Conservation (phyloP, 2,888 invertebrate species). For the Hirtodrosophila alboralis region DNA sequence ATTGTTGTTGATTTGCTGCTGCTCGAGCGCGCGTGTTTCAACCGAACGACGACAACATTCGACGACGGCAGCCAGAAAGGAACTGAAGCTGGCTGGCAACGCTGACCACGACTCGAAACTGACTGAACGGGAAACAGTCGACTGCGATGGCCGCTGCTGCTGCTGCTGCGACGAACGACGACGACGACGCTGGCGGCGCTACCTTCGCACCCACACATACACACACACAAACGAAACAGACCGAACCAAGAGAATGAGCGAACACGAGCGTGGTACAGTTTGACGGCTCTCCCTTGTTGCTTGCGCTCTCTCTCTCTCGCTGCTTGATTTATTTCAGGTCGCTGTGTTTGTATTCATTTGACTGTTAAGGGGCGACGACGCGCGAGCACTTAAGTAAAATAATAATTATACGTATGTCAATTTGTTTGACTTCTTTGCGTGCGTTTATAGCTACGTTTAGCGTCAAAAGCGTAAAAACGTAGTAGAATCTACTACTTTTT, state of each 20-base stretch:
- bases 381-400: slow-evolving; percentile 82
- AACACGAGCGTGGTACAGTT: slow-evolving; percentile 64
- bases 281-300: slow-evolving; percentile 53
- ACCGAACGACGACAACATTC: slow-evolving; percentile 83
- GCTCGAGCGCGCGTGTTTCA: slow-evolving; percentile 66
- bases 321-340: slow-evolving; percentile 82
- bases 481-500: slow-evolving; percentile 60
- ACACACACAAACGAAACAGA: slow-evolving; percentile 7
- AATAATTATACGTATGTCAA: slow-evolving; percentile 82
- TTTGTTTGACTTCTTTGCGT: slow-evolving; percentile 81
- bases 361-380: slow-evolving; percentile 80
- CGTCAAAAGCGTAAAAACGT: slow-evolving; percentile 34
- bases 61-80: slow-evolving; percentile 84
- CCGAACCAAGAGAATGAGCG: slow-evolving; percentile 21
- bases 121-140: slow-evolving; percentile 76
- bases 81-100: slow-evolving; percentile 82
- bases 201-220: slow-evolving; percentile 61
- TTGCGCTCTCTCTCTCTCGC: slow-evolving; percentile 21
- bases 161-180: slow-evolving; percentile 36
- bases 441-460: slow-evolving; percentile 57
- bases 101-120: slow-evolving; percentile 81
- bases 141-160: slow-evolving; percentile 52
- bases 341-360: slow-evolving; percentile 81
- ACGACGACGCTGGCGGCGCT: slow-evolving; percentile 47
- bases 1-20: slow-evolving; percentile 54